These are phyloP conservation scores for Diarsia mendica DNA, from an alignment of 2,888 invertebrate genomes.

Conservation along the genomic window DNA sequence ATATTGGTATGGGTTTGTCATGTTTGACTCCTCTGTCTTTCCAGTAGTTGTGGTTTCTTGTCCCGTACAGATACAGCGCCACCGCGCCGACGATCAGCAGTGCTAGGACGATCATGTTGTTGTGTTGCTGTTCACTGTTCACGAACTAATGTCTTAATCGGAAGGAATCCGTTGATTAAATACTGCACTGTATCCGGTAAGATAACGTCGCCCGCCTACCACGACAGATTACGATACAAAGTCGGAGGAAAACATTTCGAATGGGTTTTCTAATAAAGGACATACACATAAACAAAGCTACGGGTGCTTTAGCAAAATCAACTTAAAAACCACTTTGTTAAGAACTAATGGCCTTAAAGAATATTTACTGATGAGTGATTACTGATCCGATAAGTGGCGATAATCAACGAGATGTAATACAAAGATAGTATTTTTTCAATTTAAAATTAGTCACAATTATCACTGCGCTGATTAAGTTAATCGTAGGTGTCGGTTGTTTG, in stretches of 20 bases:
- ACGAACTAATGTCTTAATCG: constrained; percentile 3
- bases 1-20: constrained; percentile 74
- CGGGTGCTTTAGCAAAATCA: constrained; percentile 20
- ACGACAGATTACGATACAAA: constrained; percentile 35
- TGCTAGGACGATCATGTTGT: constrained; percentile 61
- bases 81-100: constrained; percentile 60
- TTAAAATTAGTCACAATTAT: constrained; percentile 23
- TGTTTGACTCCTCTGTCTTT: constrained; percentile 74
- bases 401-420: constrained; percentile 50
- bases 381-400: constrained; percentile 21
- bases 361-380: constrained; percentile 18
- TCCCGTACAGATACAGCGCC: constrained; percentile 73
- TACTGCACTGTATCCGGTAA: constrained; percentile 46
- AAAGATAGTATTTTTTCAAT: constrained; percentile 42
- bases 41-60: constrained; percentile 76
- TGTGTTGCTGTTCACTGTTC: constrained; percentile 10
- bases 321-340: constrained; percentile 23
- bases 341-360: constrained; percentile 6
- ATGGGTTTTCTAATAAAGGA: constrained; percentile 41
- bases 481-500: background rate
- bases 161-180: constrained; percentile 41
- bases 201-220: constrained; percentile 42
- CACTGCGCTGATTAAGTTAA: constrained; percentile 3
- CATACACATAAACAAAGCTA: constrained; percentile 14
- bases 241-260: constrained; percentile 4